Conservation (phyloP, 2,113 vertebrate genomes). For the Rhynchopsitta pachyrhyncha region DNA sequence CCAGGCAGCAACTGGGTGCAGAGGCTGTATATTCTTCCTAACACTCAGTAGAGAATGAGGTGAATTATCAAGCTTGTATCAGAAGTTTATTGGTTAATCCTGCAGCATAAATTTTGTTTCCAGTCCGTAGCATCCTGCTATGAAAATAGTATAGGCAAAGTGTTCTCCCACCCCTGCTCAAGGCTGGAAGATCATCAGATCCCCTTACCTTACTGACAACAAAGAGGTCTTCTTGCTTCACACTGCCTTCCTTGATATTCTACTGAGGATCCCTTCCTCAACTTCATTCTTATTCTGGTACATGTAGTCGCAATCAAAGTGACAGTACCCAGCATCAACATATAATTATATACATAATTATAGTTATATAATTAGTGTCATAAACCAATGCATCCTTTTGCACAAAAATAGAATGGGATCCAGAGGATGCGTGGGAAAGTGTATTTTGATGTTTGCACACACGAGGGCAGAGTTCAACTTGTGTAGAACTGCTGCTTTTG, state of each 20-base stretch:
- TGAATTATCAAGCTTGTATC: background rate
- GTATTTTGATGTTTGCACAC: slow-evolving; percentile 19
- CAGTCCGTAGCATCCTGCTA: background rate
- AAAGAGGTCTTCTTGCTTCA: slow-evolving; percentile 86
- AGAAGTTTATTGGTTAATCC: background rate
- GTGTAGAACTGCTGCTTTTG: background rate
- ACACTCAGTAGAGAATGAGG: background rate
- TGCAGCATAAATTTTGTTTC: background rate
- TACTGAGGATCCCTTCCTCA: slow-evolving; percentile 75
- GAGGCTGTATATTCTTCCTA: background rate
- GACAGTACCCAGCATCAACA: slow-evolving; percentile 76
- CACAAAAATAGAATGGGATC: background rate
- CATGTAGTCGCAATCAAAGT: slow-evolving; percentile 80
- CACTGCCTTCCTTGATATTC: slow-evolving; percentile 76
- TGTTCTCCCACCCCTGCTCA: background rate
- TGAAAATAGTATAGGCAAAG: background rate
- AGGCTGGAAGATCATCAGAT: background rate
- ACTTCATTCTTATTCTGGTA: slow-evolving; percentile 84
- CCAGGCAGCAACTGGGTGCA: background rate
- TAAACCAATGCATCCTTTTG: background rate
- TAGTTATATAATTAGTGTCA: background rate
- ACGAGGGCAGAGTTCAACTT: slow-evolving; percentile 24
- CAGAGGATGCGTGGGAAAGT: background rate
- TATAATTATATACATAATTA: background rate
- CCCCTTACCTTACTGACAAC: slow-evolving; percentile 83